Percentiles rank a stretch among this genome's conserved stretches.
Conservation (phyloP, 2,797 vertebrate species). For the Eupleurogrammus muticus region DNA sequence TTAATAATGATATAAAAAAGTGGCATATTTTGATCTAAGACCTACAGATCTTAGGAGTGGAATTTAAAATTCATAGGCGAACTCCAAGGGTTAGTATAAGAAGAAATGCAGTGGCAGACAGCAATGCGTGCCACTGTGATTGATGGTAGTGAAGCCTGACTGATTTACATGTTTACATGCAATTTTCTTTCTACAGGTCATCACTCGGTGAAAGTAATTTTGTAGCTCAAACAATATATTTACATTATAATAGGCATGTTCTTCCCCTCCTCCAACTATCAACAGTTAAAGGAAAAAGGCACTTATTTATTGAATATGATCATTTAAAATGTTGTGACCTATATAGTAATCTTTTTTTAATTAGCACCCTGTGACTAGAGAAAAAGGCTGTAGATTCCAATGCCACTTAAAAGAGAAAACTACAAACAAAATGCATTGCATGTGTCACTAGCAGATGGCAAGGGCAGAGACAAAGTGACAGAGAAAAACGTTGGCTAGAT, state of each 20-base stretch:
- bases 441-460: no score
- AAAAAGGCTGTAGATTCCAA: no score
- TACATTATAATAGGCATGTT: not conserved
- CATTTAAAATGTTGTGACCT: no score
- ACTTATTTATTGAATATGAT: no score
- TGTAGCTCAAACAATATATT: not conserved
- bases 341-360: no score
- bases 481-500: no score
- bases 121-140: not conserved
- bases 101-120: not conserved
- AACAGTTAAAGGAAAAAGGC: not conserved
- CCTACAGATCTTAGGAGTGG: not conserved
- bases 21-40: not conserved
- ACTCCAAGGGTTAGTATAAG: not conserved
- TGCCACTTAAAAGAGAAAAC: no score
- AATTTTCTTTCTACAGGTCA: not conserved
- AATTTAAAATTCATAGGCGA: constrained; percentile 1
- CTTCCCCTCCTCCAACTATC: constrained; percentile 8
- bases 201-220: not conserved
- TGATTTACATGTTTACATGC: not conserved
- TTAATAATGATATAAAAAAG: constrained; percentile 10
- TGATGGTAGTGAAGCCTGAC: not conserved
- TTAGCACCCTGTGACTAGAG: no score
- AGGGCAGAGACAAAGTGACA: no score
- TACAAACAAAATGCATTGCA: no score